Percentiles rank a stretch among this genome's conserved stretches.
Conservation (phyloP, 1,140 invertebrate species). For the Gonioctena quinquepunctata region DNA sequence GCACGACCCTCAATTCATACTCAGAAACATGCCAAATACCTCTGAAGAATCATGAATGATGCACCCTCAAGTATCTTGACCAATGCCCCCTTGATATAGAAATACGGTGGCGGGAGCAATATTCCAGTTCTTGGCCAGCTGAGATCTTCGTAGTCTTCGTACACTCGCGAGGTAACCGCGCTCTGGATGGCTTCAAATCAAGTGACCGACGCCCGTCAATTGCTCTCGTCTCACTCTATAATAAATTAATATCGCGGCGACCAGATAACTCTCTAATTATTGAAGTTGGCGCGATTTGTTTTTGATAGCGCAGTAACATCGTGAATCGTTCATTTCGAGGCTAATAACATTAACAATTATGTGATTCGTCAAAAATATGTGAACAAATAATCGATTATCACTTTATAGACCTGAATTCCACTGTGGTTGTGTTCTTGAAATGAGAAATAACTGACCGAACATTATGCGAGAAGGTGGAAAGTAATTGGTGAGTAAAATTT, state of each 20-base stretch:
- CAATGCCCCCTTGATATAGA: conserved; percentile 20
- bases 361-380: too few relatives aligned
- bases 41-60: background rate
- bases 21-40: background rate
- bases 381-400: too few relatives aligned
- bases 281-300: background rate
- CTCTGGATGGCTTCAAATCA: conserved; percentile 31
- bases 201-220: conserved; percentile 12
- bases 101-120: conserved; percentile 34
- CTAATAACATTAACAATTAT: too few relatives aligned
- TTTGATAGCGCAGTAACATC: too few relatives aligned
- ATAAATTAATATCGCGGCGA: background rate
- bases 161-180: conserved; percentile 36
- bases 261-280: background rate
- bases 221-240: background rate
- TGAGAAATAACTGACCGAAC: too few relatives aligned
- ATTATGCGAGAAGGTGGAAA: too few relatives aligned
- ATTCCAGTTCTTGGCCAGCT: conserved; percentile 23
- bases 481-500: too few relatives aligned
- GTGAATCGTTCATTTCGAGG: too few relatives aligned
- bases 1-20: too few relatives aligned
- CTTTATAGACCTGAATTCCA: too few relatives aligned
- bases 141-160: conserved; percentile 28
- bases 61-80: conserved; percentile 19
- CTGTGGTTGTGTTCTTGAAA: too few relatives aligned